Conservation (phyloP, 1,140 invertebrate species). For the Belonocnema kinseyi region DNA sequence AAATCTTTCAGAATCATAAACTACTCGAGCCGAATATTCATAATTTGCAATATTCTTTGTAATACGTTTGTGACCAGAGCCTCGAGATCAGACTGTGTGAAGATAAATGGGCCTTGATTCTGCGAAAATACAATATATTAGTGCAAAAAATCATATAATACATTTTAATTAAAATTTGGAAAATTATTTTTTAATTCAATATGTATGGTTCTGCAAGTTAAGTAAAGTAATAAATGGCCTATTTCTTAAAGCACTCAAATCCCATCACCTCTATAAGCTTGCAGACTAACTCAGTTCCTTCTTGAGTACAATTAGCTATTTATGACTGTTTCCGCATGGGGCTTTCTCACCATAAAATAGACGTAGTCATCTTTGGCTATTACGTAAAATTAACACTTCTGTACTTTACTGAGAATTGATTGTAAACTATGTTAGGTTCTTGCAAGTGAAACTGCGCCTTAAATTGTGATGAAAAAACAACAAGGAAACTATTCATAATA, state of each 20-base stretch:
- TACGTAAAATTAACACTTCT: constrained; percentile 21
- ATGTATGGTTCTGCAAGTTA: too few species aligned
- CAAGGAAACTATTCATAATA: too few species aligned
- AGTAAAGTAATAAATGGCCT: not conserved
- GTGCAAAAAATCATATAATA: too few species aligned
- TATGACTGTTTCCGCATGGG: constrained; percentile 14
- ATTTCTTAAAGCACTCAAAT: not conserved
- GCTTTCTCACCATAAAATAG: constrained; percentile 21
- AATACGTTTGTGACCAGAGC: too few species aligned
- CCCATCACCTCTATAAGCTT: not conserved
- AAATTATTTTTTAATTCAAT: too few species aligned
- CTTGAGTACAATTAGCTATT: constrained; percentile 2
- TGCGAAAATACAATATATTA: too few species aligned
- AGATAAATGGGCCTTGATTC: too few species aligned
- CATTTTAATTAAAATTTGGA: too few species aligned
- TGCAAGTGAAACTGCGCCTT: not conserved
- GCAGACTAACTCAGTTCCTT: not conserved
- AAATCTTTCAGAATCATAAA: too few species aligned
- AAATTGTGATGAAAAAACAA: not conserved
- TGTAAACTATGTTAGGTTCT: not conserved
- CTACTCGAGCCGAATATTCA: too few species aligned
- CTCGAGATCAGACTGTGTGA: too few species aligned
- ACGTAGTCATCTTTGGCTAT: constrained; percentile 6
- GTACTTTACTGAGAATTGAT: constrained; percentile 1
- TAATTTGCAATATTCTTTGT: too few species aligned